Evolutionary conservation across 2,888 invertebrate species (phyloP).

Genomic region (Augochlorella aurata): DNA sequence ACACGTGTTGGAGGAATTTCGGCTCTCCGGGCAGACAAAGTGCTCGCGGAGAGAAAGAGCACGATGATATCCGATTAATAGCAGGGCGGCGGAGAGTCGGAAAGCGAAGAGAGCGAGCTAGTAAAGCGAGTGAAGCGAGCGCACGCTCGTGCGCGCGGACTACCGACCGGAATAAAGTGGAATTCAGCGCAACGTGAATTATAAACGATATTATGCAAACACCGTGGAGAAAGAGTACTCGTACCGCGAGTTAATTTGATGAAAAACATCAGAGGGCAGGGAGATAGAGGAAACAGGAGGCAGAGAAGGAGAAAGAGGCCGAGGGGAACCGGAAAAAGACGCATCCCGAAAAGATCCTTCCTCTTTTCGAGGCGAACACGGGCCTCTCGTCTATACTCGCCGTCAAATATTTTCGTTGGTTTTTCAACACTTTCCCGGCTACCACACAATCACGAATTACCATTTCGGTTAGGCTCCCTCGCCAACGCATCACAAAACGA

Average conservation of each 20-base stretch:
- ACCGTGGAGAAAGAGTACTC: slow-evolving; percentile 69
- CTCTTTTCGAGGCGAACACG: slow-evolving; percentile 48
- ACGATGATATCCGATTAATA: slow-evolving; percentile 39
- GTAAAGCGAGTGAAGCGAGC: slow-evolving; percentile 51
- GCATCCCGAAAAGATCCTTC: slow-evolving; percentile 66
- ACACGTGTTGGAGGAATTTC: not conserved
- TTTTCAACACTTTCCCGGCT: not conserved
- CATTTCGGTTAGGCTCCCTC: not conserved
- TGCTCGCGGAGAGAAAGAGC: slow-evolving; percentile 11
- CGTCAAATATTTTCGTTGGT: slow-evolving; percentile 1
- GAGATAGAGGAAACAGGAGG: slow-evolving; percentile 40
- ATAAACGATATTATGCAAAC: slow-evolving; percentile 81
- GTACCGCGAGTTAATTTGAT: slow-evolving; percentile 78
- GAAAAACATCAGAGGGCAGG: slow-evolving; percentile 76
- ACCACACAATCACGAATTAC: not conserved
- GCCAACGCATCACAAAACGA: not conserved
- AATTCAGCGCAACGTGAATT: slow-evolving; percentile 79
- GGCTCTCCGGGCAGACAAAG: no score
- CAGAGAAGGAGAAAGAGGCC: slow-evolving; percentile 16
- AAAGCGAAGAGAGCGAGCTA: slow-evolving; percentile 42
- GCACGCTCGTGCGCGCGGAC: slow-evolving; percentile 25
- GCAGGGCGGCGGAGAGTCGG: slow-evolving; percentile 33
- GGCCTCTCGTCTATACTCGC: slow-evolving; percentile 44
- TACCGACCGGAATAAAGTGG: slow-evolving; percentile 72
- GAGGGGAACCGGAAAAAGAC: slow-evolving; percentile 72